Base-by-base conservation (phyloP, 2,113 vertebrate species). In the Chrysochloris asiatica region DNA sequence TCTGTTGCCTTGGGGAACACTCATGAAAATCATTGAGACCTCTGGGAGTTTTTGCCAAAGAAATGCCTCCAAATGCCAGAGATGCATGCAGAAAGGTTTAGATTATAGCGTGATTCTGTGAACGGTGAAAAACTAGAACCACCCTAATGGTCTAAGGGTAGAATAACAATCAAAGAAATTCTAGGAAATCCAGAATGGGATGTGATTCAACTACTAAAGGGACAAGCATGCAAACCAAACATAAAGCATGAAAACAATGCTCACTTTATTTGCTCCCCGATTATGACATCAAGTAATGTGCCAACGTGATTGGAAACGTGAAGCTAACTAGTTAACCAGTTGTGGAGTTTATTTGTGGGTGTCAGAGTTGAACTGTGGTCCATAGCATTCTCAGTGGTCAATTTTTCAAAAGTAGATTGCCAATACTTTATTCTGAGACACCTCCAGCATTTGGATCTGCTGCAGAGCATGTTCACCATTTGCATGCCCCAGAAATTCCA, bases 121-220 rank as follows among this genome's bases (percentile, higher is more conserved):
- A 50, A 50, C 30, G 36, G 19, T 4, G 54, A 45, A 47, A 59
- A 81, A 6, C 2, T 13, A 26, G n/a, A 73, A 78, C 28, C 47
- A 41, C 6, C 16, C 59, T 45, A 24, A 72, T 28, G 41, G 13
- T 48, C 33, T 50, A 12, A 47, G 13, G 28, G 16, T 7, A 6
- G 6, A 21, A 48, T 1, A 30, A 11, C 47, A 4, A 45, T 41
- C 38, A 14, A 8, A 4, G 17, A 12, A 6, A 36, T 1, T 6
- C 30, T 73, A 56, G 76, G 22, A 54, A 54, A 63, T 28, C 43
- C 52, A 3, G 21, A 24, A 16, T 1, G 0, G 52, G 24, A 6
- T 22, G 8, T 41, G 16, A 0, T 2, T 30, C 2, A 0, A 2
- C 61, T 54, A 0, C 48, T 2, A 6, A 47, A 47, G 16, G n/a